A percentile compares a stretch with the other conserved stretches of the same genome.
Conservation (phyloP, 2,797 vertebrate genomes). For the Salarias fasciatus region DNA sequence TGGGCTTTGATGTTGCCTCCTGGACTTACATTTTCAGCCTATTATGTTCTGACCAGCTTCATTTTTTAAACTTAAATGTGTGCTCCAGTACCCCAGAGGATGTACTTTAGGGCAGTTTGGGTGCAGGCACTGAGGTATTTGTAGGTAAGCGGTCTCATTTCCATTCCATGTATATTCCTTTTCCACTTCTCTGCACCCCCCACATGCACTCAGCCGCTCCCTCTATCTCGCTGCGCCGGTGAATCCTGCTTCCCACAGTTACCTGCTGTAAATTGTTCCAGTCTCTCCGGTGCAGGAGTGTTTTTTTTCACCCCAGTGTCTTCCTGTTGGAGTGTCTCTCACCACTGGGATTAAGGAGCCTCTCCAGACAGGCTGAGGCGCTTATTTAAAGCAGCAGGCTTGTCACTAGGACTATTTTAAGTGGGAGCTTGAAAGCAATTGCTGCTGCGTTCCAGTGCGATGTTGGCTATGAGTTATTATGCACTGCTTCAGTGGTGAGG, state of each 20-base stretch:
- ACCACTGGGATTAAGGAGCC: slow-evolving; percentile 81
- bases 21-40: slow-evolving; percentile 31
- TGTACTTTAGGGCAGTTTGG: slow-evolving; percentile 41
- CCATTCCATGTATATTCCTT: slow-evolving; percentile 52
- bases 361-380: slow-evolving; percentile 82
- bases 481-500: slow-evolving; percentile 66
- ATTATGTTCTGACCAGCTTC: slow-evolving; percentile 43
- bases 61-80: slow-evolving; percentile 58
- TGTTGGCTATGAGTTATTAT: slow-evolving; percentile 82
- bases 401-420: slow-evolving; percentile 84
- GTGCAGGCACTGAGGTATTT: slow-evolving; percentile 56
- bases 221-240: slow-evolving; percentile 50
- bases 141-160: slow-evolving; percentile 71
- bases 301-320: slow-evolving; percentile 62
- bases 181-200: slow-evolving; percentile 39
- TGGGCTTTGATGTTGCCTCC: slow-evolving; percentile 16
- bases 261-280: slow-evolving; percentile 78
- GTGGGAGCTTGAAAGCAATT: slow-evolving; percentile 82
- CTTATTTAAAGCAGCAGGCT: slow-evolving; percentile 83
- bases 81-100: slow-evolving; percentile 43
- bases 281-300: slow-evolving; percentile 67
- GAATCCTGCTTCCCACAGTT: slow-evolving; percentile 70
- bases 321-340: slow-evolving; percentile 78
- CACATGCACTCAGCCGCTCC: slow-evolving; percentile 32
- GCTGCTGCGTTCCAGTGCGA: slow-evolving; percentile 66